Evolutionary conservation across 1,140 invertebrate species (phyloP).

Genomic region (Euglossa dilemma): DNA sequence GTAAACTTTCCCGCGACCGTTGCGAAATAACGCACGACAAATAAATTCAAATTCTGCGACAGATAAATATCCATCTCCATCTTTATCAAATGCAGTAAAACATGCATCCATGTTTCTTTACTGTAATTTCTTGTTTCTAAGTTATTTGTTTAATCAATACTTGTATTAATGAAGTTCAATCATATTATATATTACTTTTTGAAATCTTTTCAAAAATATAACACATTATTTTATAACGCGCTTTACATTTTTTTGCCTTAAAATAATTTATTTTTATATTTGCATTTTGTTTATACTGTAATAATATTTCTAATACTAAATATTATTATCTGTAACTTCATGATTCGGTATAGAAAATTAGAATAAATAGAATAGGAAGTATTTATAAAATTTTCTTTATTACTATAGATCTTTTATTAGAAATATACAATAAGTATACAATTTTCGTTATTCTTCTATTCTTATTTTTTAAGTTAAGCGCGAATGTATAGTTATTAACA

Average conservation of each 20-base stretch:
- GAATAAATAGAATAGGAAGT: conserved; percentile 21
- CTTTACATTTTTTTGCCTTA: conserved; percentile 16
- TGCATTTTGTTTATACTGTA: neutral
- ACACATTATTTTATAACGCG: conserved; percentile 26
- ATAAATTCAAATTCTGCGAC: conserved; percentile 90
- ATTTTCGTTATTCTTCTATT: neutral
- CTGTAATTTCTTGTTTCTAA: conserved; percentile 66
- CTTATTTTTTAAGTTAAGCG: neutral
- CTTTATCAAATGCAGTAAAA: conserved; percentile 93
- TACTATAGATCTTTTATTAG: neutral
- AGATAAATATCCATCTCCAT: conserved; percentile 91
- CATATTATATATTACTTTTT: conserved; percentile 40
- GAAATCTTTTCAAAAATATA: neutral
- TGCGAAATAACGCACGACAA: conserved; percentile 92
- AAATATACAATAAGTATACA: conserved; percentile 2
- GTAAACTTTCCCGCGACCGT: conserved; percentile 93
- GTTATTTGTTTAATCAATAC: conserved; percentile 80
- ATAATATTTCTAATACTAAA: neutral
- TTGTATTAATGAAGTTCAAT: conserved; percentile 32
- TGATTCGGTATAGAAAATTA: neutral
- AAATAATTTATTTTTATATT: conserved; percentile 19
- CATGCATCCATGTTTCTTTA: conserved; percentile 90
- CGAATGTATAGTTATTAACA: conserved; percentile 7
- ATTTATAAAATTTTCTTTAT: neutral
- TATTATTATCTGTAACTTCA: too few species aligned